Percentiles rank a stretch among this genome's conserved stretches.
Conservation (phyloP, 2,113 vertebrate species). For the Candoia aspera region DNA sequence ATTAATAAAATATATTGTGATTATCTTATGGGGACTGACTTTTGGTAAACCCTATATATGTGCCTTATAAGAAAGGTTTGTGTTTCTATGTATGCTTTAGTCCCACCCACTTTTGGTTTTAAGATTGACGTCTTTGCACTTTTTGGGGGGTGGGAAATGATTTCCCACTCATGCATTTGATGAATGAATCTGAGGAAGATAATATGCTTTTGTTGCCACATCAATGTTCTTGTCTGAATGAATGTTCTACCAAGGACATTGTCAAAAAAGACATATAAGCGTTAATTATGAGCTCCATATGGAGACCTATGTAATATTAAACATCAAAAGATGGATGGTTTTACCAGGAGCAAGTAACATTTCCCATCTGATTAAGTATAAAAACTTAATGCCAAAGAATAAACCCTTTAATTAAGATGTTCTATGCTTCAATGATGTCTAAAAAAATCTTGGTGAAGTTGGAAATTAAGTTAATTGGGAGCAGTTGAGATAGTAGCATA, state of each 20-base stretch:
- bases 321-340: conserved; percentile 49
- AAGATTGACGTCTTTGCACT: not conserved
- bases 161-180: not conserved
- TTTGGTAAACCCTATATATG: not conserved
- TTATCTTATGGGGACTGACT: not conserved
- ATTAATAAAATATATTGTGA: not conserved
- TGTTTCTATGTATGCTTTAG: not conserved
- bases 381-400: conserved; percentile 53
- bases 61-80: not conserved
- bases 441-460: conserved; percentile 59
- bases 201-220: not conserved
- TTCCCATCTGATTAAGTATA: conserved; percentile 56
- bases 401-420: conserved; percentile 61
- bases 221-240: not conserved
- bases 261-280: conserved; percentile 48
- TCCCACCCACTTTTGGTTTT: not conserved
- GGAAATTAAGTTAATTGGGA: conserved; percentile 61
- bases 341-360: conserved; percentile 52
- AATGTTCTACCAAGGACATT: conserved; percentile 57
- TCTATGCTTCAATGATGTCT: conserved; percentile 59
- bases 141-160: not conserved
- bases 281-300: conserved; percentile 45
- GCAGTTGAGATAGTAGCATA: conserved; percentile 61
- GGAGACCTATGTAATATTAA: conserved; percentile 49
- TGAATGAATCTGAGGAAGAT: not conserved